Evolutionary conservation across 2,113 vertebrate species (phyloP), one percentile per base, ranked within the genome.

Genomic region (Archilochus colubris): DNA sequence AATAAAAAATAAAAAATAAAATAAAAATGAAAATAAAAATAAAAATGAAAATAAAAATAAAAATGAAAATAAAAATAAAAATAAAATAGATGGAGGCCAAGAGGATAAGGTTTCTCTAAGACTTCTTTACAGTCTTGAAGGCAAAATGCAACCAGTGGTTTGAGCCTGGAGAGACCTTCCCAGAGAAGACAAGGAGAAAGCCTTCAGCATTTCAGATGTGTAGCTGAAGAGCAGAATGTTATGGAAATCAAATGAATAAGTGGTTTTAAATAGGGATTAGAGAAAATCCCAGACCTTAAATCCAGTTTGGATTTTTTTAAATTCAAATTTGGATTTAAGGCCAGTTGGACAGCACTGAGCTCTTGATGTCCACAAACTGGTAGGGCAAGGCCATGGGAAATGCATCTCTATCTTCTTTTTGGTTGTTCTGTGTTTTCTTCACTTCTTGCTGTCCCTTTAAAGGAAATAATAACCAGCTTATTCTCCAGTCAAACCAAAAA

Each of bases 261-360:
- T 31, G 67, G 57, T 58, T 80, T 82, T 86, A 22, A 50, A 51
- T 80, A 61, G 57, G 51, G 51, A 90, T 83, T 72, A 84, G 62
- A 87, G 31, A 66, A 87, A 61, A 2, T 76, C 7, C 46, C 67
- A 58, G 46, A 33, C 44, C 23, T 57, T 40, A 72, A 92, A 72
- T 66, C 31, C 58, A 48, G 38, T 43, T 92, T 89, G 50, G 44
- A 63, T 33, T 33, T 33, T 33, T 33, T 33, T 33, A 33, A 33
- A 33, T 33, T 33, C 33, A 33, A 33, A 33, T 33, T 33, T 33
- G 33, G 33, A 33, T 33, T 33, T 33, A 33, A 33, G 33, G 6
- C 33, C 33, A 33, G 33, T 92, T 89, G 50, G 44, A 63, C 28
- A 64, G 51, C 22, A 33, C n/a, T 74, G 36, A 69, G 4, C 14